Percentiles rank a stretch among this genome's conserved stretches.
phyloP scores from a whole-genome alignment of 92 coral and sea anemone species.

The Meandrina meandrites region DNA sequence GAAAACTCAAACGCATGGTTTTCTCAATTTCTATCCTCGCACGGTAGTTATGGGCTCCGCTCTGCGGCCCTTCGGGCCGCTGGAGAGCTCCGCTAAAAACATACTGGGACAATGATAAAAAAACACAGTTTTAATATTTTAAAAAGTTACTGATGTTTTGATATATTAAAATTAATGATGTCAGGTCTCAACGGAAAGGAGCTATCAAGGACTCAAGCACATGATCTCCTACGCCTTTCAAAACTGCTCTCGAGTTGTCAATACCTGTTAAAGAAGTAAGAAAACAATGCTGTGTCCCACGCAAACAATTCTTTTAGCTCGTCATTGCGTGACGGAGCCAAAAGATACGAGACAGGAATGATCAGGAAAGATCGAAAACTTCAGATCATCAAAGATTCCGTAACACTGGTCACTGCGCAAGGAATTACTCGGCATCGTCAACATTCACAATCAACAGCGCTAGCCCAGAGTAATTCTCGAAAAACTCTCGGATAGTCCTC shows the following conservation, averaged over 20 bases:
- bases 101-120: too few species aligned
- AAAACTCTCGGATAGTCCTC: neutral
- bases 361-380: neutral
- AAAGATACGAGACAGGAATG: conserved; percentile 10
- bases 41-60: too few species aligned
- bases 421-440: neutral
- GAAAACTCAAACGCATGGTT: too few species aligned
- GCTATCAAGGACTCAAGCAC: neutral
- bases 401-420: neutral
- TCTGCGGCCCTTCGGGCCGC: too few species aligned
- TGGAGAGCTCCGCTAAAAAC: too few species aligned
- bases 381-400: neutral
- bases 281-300: neutral
- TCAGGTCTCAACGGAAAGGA: neutral
- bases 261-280: neutral
- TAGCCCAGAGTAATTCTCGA: neutral
- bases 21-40: too few species aligned
- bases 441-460: too few species aligned
- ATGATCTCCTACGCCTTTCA: neutral
- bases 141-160: too few species aligned
- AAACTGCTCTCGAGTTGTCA: neutral
- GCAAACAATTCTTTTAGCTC: neutral
- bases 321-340: neutral
- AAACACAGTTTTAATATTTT: too few species aligned
- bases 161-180: neutral